Percentiles rank a stretch among this genome's conserved stretches.
Conservation (phyloP, 2,797 vertebrate genomes). For the Todus mexicanus region DNA sequence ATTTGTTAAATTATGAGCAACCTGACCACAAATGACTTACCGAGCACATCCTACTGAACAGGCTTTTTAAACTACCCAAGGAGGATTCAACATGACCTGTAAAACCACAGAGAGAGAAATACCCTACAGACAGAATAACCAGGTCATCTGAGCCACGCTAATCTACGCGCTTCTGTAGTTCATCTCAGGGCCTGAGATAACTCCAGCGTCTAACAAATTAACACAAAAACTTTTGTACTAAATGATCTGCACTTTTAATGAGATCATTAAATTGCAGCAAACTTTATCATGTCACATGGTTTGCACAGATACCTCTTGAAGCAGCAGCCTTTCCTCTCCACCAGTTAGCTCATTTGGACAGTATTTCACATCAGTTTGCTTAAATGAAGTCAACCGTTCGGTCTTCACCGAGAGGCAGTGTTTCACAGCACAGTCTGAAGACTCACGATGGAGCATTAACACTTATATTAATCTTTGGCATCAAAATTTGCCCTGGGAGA, state of each 20-base stretch:
- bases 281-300: not conserved
- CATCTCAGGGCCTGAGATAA: not conserved
- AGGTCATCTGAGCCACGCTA: conserved; percentile 41
- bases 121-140: conserved; percentile 16
- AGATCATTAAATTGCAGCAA: not conserved
- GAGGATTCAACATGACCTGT: not conserved
- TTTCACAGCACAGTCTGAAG: not conserved
- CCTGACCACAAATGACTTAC: not conserved
- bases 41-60: not conserved
- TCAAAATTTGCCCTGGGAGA: not conserved
- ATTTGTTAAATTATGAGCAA: not conserved
- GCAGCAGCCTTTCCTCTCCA: not conserved
- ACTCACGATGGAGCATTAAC: not conserved
- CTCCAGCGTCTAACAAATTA: not conserved
- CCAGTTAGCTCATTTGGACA: not conserved
- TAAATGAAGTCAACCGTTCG: not conserved
- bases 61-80: not conserved
- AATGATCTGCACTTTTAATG: not conserved
- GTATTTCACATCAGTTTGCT: not conserved
- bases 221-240: not conserved
- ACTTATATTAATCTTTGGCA: not conserved
- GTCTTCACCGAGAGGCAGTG: not conserved
- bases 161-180: not conserved
- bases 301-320: not conserved
- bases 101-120: not conserved